Percentiles rank a stretch among this genome's conserved stretches.
Conservation (phyloP, 2,113 vertebrate species). For the Strix uralensis region DNA sequence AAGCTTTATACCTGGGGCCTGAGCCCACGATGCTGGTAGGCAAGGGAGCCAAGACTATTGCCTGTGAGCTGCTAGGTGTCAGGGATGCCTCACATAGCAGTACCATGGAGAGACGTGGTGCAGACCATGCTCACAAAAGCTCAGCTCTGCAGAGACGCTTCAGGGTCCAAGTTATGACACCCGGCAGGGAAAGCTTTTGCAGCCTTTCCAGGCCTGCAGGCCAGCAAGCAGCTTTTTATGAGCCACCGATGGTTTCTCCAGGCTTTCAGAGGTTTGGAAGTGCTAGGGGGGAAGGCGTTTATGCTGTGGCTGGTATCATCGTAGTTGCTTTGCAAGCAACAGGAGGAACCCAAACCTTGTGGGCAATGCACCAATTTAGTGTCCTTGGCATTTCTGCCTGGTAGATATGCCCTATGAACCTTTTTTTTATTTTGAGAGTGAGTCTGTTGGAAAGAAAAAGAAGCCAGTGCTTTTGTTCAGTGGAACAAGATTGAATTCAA, state of each 20-base stretch:
- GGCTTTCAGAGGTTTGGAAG: background rate
- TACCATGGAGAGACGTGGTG: fast-evolving
- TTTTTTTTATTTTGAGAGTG: background rate
- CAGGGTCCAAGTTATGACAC: background rate
- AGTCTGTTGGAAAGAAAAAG: background rate
- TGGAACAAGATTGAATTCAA: background rate
- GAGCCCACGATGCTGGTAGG: background rate
- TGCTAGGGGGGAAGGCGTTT: background rate
- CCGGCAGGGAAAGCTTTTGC: background rate
- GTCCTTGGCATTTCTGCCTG: background rate
- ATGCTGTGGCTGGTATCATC: background rate
- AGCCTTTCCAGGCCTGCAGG: background rate
- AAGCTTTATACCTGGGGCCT: background rate
- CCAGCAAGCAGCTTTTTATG: background rate
- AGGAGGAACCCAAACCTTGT: background rate
- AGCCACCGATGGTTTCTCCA: background rate
- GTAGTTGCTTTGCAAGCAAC: background rate
- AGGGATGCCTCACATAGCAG: background rate
- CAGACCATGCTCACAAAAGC: background rate
- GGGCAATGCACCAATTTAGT: background rate
- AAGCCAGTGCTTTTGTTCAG: background rate
- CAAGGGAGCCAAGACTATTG: background rate
- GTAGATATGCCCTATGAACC: background rate
- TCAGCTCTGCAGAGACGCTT: background rate
- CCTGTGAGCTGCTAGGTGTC: background rate